Evolutionary conservation across 2,113 vertebrate genomes (phyloP), one percentile per base, ranked within the genome.

Genomic region (Otolemur garnettii): DNA sequence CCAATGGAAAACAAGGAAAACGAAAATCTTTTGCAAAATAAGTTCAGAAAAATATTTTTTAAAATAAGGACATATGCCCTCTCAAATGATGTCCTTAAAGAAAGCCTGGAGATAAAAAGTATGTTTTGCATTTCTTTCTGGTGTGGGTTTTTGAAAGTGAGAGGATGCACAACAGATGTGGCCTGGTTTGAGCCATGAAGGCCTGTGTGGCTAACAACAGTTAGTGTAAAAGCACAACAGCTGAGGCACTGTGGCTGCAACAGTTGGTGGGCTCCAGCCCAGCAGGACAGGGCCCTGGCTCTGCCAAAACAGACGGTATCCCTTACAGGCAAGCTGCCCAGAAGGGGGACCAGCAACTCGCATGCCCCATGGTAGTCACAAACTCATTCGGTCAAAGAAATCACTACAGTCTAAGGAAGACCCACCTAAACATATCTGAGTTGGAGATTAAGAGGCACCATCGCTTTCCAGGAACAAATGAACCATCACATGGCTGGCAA

Each of bases 141-240:
- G 97, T 97, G 91, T 97, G 91, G 98, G 97, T 97, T 98, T 98
- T 98, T 98, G 98, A 99, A 99, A 98, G 98, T 99, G 98, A 98
- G 64, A 71, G 97, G 98, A 97, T 98, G 97, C 97, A 93, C 98
- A 99, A 98, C 99, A 99, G 98, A 99, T 98, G 98, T 98, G 98
- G 96, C 98, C 98, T 98, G 96, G 97, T 98, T 98, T 95, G 98
- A 98, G 97, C 96, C 85, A 97, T 93, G 96, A 96, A 98, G 98
- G 98, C 96, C 97, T 97, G 98, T 97, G 96, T 84, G 87, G 98
- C 98, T 98, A 97, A 97, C 98, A 97, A 97, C 95, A 92, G 96
- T 97, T 95, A 95, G 93, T 96, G 96, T 94, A 97, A 98, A 97
- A 97, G 94, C 93, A 87, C 97, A 98, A 97, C 98, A 98, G 98